Base-by-base conservation (phyloP, 2,113 vertebrate genomes). In the Poecile atricapillus region DNA sequence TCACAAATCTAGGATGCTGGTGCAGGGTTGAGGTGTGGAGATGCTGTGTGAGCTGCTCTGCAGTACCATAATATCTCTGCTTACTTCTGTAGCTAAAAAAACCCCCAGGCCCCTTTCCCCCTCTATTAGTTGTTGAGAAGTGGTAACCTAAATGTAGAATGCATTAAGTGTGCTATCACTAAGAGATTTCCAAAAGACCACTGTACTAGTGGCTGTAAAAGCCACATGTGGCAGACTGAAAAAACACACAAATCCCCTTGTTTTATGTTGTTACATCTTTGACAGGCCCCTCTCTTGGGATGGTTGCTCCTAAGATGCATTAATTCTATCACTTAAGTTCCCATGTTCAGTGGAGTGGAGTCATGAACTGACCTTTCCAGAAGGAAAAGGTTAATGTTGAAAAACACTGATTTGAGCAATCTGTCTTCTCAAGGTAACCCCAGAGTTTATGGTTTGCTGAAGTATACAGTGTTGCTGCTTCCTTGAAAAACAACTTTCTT, bases 391-490 rank as follows among this genome's bases (percentile, higher is more conserved):
- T 75, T 83, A 47, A 55, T 68, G 92, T 63, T 90, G 53, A 92
- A 96, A 93, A 89, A 46, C 69, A 55, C 31, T 50, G 80, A 65
- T 83, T 87, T 91, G 74, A 83, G 65, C 68, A 71, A 93, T 80
- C 87, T 20, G 7, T 83, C 82, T 73, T 87, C 49, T 85, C 60
- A 93, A 81, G 35, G 89, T 85, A 89, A 77, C 78, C 46, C 64
- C 50, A 43, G 62, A 87, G 67, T 90, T 94, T 90, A 95, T 80
- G 59, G 50, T 85, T 97, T 94, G 59, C 47, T 91, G 93, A 90
- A 76, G 74, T 93, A 44, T 11, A 31, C 19, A 69, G 20, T 74
- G n/a, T 37, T 79, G 28, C 18, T 69, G 15, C 59, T 95, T 68
- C 43, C 56, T 90, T 75, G 30, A 89, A 94, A 90, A 95, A 89